A percentile compares a stretch with the other conserved stretches of the same genome.
Conservation (phyloP, 2,888 invertebrate genomes). For the Drosophila phalerata region DNA sequence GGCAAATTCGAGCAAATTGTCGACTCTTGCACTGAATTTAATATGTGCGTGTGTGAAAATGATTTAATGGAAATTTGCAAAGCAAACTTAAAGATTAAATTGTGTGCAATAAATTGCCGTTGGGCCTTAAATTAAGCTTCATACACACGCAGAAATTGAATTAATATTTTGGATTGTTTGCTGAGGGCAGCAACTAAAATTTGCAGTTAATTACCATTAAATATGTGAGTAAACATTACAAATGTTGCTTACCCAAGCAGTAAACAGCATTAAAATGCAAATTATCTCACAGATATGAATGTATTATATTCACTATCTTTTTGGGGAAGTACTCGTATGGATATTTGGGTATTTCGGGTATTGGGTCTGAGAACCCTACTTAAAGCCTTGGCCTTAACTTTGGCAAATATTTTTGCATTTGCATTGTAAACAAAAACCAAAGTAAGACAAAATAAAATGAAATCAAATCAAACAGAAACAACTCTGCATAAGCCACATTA, state of each 20-base stretch:
- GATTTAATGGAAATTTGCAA: conserved; percentile 38
- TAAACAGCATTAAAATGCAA: conserved; percentile 39
- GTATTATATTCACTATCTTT: conserved; percentile 4
- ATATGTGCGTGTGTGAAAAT: conserved; percentile 24
- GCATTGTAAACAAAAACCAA: conserved; percentile 52
- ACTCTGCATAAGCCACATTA: conserved; percentile 63
- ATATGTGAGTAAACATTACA: conserved; percentile 17
- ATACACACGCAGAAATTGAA: neutral
- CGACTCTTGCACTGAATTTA: conserved; percentile 23
- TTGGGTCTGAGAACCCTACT: conserved; percentile 19
- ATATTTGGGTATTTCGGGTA: neutral
- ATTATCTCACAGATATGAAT: conserved; percentile 13
- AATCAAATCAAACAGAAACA: conserved; percentile 46
- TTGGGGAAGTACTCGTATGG: neutral
- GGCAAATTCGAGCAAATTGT: conserved; percentile 30
- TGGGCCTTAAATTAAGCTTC: conserved; percentile 12
- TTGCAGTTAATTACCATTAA: conserved; percentile 38
- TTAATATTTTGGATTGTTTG: conserved; percentile 8
- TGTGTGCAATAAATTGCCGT: conserved; percentile 24
- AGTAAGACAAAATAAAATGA: conserved; percentile 35
- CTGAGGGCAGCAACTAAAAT: conserved; percentile 21
- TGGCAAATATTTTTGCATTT: conserved; percentile 57
- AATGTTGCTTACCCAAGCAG: conserved; percentile 27
- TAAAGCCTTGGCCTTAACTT: conserved; percentile 45
- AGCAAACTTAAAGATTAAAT: conserved; percentile 42